A percentile compares a stretch with the other conserved stretches of the same genome.
These are phyloP conservation scores for Oreotrochilus melanogaster DNA, from an alignment of 2,113 vertebrate genomes.

Conservation along the genomic window DNA sequence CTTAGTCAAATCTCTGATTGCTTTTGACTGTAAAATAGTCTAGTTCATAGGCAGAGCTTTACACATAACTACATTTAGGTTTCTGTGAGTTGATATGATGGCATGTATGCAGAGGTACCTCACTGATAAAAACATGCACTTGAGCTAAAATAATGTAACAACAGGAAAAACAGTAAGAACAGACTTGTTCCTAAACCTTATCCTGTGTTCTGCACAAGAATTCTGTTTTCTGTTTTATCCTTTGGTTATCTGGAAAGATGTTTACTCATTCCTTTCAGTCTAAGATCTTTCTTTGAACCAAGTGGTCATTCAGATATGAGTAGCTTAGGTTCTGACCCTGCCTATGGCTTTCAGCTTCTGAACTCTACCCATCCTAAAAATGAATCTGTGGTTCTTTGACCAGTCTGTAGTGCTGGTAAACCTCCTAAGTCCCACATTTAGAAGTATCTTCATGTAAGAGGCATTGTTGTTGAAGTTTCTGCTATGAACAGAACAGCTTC, in stretches of 20 bases:
- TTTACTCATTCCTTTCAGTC: not conserved
- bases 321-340: not conserved
- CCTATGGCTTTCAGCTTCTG: not conserved
- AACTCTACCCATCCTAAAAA: not conserved
- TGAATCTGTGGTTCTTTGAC: not conserved
- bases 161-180: not conserved
- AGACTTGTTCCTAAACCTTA: not conserved
- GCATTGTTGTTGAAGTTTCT: not conserved
- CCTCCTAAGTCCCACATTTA: not conserved
- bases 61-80: not conserved
- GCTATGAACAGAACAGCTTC: not conserved
- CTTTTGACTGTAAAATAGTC: not conserved
- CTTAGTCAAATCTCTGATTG: not conserved
- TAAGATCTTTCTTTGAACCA: not conserved
- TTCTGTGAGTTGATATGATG: not conserved
- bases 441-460: not conserved
- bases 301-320: not conserved
- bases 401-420: not conserved
- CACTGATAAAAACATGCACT: not conserved
- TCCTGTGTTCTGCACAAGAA: fast-evolving
- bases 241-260: not conserved
- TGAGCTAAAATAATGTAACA: not conserved
- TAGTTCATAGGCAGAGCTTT: not conserved
- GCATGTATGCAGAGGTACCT: not conserved
- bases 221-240: not conserved